A percentile compares a stretch with the other conserved stretches of the same genome.
These are phyloP conservation scores for Propsilocerus akamusi DNA, from an alignment of 1,140 invertebrate species.

Conservation along the genomic window DNA sequence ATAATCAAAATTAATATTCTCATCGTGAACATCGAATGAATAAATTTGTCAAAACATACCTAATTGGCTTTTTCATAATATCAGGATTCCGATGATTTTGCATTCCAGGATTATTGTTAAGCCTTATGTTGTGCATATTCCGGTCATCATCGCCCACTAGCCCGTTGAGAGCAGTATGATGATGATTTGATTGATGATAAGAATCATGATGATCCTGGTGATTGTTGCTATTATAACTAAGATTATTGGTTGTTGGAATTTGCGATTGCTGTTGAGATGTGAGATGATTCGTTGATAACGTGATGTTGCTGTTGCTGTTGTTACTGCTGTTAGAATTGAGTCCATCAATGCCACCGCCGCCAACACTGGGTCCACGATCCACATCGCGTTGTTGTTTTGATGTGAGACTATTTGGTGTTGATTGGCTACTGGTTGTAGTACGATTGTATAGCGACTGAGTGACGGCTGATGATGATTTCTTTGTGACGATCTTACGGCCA, in stretches of 20 bases:
- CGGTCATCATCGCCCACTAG: background rate
- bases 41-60: conserved; percentile 27
- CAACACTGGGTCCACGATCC: no score
- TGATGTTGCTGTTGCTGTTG: conserved; percentile 16
- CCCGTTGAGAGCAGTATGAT: conserved; percentile 8
- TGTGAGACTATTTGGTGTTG: conserved; percentile 6
- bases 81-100: conserved; percentile 29
- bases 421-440: background rate
- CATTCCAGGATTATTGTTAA: background rate
- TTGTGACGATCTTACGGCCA: conserved; percentile 55
- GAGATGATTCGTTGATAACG: conserved; percentile 15
- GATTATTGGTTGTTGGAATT: conserved; percentile 6
- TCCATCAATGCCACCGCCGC: no score
- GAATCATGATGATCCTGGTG: conserved; percentile 1
- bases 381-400: background rate
- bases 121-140: conserved; percentile 4
- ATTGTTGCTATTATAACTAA: background rate
- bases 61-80: conserved; percentile 46
- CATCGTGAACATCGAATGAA: background rate
- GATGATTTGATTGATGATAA: conserved; percentile 6
- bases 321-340: conserved; percentile 20
- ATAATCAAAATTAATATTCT: conserved; percentile 16
- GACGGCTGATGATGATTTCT: conserved; percentile 26
- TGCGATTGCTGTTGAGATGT: conserved; percentile 2
- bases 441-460: conserved; percentile 8